Evolutionary conservation across 2,113 vertebrate genomes (phyloP), one percentile per base, ranked within the genome.

Genomic region (Gadus chalcogrammus): DNA sequence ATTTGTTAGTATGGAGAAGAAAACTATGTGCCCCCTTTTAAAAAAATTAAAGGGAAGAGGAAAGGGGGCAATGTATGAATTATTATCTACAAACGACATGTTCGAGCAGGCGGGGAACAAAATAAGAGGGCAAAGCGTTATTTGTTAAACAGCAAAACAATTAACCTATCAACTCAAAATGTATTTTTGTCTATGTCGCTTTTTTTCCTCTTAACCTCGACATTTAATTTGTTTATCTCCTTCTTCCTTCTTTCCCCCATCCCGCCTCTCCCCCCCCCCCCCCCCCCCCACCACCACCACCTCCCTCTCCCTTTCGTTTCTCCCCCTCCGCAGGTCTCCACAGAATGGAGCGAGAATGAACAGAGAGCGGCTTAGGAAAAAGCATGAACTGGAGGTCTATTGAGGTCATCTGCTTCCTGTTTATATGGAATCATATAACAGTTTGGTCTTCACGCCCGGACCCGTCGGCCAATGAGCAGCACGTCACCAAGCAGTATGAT

Each of bases 321-420:
- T 66, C 58, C 69, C 64, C 72, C 77, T 84, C 71, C 35, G 62
- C 87, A 99, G 96, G 97, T 97, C 96, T 96, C 97, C 97, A 93
- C 92, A 97, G 93, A 95, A 99, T 99, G 97, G 97, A 98, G 97
- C 95, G 95, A 99, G 97, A 99, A 99, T 99, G 97, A 99, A 94
- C 97, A 95, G 94, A 93, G 94, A 95, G 94, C 94, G 95, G 97
- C 94, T 95, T 94, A 95, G 94, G 93, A 96, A 96, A 96, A 98
- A 99, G 97, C 97, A 99, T 99, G 97, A 97, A 97, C 97, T 99
- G 97, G 96, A 97, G 97, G 95, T 94, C 97, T 95, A 95, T 95
- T 97, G 95, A 98, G 96, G 95, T 99, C 93, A 96, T 97, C 94
- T 99, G 95, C 95, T 95, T 98, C 95, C 97, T 99, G 95, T 97